Conservation (phyloP, 2,888 invertebrate species). For the Limnephilus lunatus region DNA sequence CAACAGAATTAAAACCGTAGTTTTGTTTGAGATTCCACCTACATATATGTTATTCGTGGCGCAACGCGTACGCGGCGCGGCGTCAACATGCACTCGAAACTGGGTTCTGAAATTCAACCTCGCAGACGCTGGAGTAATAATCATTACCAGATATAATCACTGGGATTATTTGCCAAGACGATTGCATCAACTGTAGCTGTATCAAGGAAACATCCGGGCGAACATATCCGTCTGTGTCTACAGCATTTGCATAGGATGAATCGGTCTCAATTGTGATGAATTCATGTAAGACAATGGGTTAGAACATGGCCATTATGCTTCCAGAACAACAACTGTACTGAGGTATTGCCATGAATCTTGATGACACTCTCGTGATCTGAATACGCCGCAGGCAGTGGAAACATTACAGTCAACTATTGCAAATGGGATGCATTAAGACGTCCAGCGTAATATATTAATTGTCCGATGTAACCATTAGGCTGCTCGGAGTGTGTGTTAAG, state of each 20-base stretch:
- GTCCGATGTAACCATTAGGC: not conserved
- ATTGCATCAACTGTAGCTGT: not conserved
- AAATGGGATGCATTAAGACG: not conserved
- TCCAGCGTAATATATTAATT: not conserved
- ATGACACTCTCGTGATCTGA: not conserved
- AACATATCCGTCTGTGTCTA: slow-evolving; percentile 51
- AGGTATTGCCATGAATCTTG: slow-evolving; percentile 47
- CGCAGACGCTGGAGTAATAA: too few relatives aligned
- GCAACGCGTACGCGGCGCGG: too few relatives aligned
- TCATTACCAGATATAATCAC: not conserved
- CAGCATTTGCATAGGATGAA: slow-evolving; percentile 60
- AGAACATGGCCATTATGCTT: slow-evolving; percentile 57
- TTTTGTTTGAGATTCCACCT: too few relatives aligned
- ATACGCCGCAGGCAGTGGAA: not conserved
- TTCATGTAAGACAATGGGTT: slow-evolving; percentile 59
- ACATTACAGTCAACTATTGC: not conserved
- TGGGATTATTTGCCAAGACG: not conserved
- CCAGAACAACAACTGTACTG: slow-evolving; percentile 30
- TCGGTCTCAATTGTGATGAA: slow-evolving; percentile 56
- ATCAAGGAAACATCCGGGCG: slow-evolving; percentile 9
- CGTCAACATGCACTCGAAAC: too few relatives aligned
- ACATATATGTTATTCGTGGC: too few relatives aligned
- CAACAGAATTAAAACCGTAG: too few relatives aligned
- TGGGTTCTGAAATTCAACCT: too few relatives aligned
- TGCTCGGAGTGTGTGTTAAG: not conserved